Evolutionary conservation across 1,140 invertebrate species (phyloP), one percentile per base, ranked within the genome.

Genomic region (Musca vetustissima): DNA sequence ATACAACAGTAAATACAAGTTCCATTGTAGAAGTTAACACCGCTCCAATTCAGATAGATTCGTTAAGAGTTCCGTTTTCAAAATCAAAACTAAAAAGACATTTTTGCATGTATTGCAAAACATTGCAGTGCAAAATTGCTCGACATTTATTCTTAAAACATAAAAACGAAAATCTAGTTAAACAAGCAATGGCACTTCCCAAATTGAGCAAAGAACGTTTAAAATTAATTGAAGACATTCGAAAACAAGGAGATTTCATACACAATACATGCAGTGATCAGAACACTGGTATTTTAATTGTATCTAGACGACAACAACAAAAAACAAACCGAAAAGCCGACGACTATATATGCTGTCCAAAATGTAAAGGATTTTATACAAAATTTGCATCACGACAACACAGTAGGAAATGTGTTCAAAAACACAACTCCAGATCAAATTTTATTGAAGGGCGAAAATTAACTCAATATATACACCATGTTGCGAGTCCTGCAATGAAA

Each of bases 51-150:
- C 28, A 32, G 28, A 32, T 32, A 32, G 28, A 32, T 32, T 32
- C 28, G 28, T 32, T 32, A 32, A 32, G 28, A 32, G 28, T 32
- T 32, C 28, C 28, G 28, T 32, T 32, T 32, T 32, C 28, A 32
- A 32, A 32, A 32, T 32, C 28, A 32, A 32, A 32, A 32, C 28
- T 32, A 32, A 59, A 59, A 32, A 59, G 15, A 17, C 55, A 59
- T 25, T 59, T 59, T 15, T 59, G 55, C 25, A 17, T 28, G 11
- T 59, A 28, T 32, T 59, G 25, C n/a, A 59, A 59, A 59, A 59
- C 55, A 28, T 32, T 59, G 25, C 55, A 59, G 19, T 21, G 4
- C 6, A 59, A 59, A 59, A 28, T 59, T 28, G 24, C 24, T 3
- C 14, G 55, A 32, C 55, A n/a, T n/a, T n/a, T n/a, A n/a, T n/a